phyloP scores from a whole-genome alignment of 2,797 vertebrate genomes.

The Tamandua tetradactyla region DNA sequence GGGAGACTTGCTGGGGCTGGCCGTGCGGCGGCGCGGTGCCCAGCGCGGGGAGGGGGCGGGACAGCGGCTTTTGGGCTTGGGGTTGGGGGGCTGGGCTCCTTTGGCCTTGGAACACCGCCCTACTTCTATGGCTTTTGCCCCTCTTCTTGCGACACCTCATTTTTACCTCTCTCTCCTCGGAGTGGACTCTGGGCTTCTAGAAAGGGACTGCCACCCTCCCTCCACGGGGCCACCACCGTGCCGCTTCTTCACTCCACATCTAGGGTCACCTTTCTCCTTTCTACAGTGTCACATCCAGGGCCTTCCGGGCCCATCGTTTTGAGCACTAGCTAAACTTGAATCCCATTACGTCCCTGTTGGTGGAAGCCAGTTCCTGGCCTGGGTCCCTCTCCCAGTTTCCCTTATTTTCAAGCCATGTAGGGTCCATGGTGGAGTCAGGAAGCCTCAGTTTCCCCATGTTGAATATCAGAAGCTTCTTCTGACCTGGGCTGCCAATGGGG shows the following conservation, averaged over 20 bases:
- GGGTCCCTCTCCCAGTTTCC: neutral
- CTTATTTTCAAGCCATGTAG: neutral
- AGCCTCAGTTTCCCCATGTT: neutral
- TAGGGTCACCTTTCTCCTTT: neutral
- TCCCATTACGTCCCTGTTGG: neutral
- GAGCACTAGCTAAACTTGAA: slow-evolving; percentile 18
- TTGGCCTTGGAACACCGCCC: neutral
- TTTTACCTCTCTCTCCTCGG: neutral
- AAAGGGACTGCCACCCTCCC: neutral
- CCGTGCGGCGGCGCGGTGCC: slow-evolving; percentile 46
- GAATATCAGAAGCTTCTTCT: neutral
- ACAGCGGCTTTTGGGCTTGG: neutral
- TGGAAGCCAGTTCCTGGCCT: neutral
- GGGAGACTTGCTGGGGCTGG: slow-evolving; percentile 75
- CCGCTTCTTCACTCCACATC: neutral
- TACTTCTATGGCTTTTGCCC: neutral
- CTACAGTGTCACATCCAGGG: neutral
- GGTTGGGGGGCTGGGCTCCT: neutral
- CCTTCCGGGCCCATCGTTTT: neutral
- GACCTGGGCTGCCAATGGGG: neutral
- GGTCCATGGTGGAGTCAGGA: neutral
- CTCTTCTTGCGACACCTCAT: neutral
- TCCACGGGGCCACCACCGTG: neutral
- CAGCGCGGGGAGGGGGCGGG: neutral
- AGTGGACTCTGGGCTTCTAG: neutral